Base-by-base conservation (phyloP, 2,888 invertebrate genomes). In the Serripes groenlandicus region DNA sequence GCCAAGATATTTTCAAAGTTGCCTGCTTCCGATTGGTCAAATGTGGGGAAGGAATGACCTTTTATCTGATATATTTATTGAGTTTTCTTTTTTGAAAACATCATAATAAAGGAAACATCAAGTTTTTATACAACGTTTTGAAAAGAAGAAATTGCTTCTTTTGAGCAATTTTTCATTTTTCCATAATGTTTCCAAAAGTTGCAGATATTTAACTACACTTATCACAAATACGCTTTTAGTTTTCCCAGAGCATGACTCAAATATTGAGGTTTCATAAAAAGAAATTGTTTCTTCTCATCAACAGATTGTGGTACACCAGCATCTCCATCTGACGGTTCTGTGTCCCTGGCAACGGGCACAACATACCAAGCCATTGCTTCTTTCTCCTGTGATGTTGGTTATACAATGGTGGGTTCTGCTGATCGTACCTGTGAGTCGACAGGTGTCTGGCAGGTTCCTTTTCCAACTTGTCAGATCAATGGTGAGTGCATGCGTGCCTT, bases 271-370 rank as follows among this genome's bases (percentile, higher is more conserved):
- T n/a, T n/a, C 2, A 49, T 49, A 49, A 21, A 1, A 49, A 30
- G 5, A 30, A 15, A 3, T 42, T 56, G 26, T 42, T 34, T 69
- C 3, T 35, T 35, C 7, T 58, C 18, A 30, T 23, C 26, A 60
- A 34, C 49, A 83, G 83, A 83, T 37, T 83, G 83, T 77, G 77
- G 77, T 18, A n/a, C 37, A 35, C 66, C 76, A 2, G 2, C 64
- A 15, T 56, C 49, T 11, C 83, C 83, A 21, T 21, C 70, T 3
- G 73, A 83, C 74, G 83, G 83, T 15, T 54, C 3, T 7, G 83
- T 75, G 1, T 42, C 56, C 52, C 52, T 49, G 7, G 5, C 70
- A 34, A 56, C 18, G 26, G 78, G 83, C 11, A 80, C 80, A 0
- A 37, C 35, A 23, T 62, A 69, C 28, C 52, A 54, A n/a, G 58